phyloP scores from a whole-genome alignment of 2,113 vertebrate species.

The Cephalopterus ornatus region DNA sequence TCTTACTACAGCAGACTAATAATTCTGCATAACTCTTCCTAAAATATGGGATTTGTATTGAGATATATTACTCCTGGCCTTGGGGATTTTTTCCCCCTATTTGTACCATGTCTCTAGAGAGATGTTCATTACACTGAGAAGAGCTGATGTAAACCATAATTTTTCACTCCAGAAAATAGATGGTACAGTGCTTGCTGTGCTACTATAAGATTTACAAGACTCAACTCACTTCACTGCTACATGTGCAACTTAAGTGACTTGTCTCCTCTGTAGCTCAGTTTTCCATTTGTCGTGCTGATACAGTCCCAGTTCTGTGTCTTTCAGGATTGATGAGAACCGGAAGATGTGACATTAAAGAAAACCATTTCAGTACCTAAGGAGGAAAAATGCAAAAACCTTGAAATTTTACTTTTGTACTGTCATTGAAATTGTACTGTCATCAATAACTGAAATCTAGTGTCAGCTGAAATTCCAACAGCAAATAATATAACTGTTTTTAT shows the following conservation, averaged over 20 bases:
- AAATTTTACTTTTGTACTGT: background rate
- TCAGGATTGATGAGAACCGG: background rate
- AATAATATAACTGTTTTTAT: background rate
- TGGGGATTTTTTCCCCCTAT: rapidly evolving
- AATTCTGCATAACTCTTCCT: background rate
- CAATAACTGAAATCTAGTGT: background rate
- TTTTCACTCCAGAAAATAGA: background rate
- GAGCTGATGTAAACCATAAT: background rate
- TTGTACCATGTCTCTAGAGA: background rate
- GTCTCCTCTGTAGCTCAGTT: background rate
- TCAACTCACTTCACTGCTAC: background rate
- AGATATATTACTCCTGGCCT: background rate
- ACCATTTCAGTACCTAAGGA: background rate
- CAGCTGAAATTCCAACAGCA: background rate
- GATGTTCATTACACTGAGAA: background rate
- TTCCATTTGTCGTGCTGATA: background rate
- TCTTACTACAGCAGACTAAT: background rate
- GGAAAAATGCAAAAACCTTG: background rate
- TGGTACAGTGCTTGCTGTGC: background rate
- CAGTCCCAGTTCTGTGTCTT: background rate
- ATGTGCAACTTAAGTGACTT: background rate
- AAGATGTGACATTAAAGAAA: background rate
- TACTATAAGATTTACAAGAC: background rate
- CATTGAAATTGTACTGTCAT: background rate
- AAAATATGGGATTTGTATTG: background rate